Evolutionary conservation across 37 sponge, comb jelly and placozoan genomes (phyloP).

Genomic region (Aplysina aerophoba): DNA sequence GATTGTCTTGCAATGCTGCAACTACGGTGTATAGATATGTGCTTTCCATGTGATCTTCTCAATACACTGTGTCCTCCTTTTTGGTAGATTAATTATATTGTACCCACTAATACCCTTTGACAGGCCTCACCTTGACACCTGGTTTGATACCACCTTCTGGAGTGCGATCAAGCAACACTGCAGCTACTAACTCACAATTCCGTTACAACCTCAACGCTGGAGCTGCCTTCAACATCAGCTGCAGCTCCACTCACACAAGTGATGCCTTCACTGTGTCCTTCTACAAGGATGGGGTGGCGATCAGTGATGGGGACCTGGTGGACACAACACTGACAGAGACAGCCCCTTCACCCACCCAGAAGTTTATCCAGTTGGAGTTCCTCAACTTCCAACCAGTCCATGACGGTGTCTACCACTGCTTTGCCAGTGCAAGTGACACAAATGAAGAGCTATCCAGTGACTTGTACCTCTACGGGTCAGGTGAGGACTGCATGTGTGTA

Average conservation of each 20-base stretch:
- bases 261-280: conserved; percentile 6
- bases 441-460: no score
- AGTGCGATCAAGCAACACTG: no score
- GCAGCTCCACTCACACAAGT: background rate
- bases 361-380: background rate
- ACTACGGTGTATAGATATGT: no score
- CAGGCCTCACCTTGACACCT: no score
- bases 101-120: no score
- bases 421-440: conserved; percentile 10
- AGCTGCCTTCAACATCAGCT: conserved; percentile 9
- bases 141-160: no score
- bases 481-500: conserved; percentile 23
- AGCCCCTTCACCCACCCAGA: background rate
- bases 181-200: no score
- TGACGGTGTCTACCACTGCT: conserved; percentile 5
- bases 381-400: conserved; percentile 23
- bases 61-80: no score
- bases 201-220: conserved; percentile 5
- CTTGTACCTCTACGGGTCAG: background rate
- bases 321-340: conserved; percentile 11
- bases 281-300: background rate
- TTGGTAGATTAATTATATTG: no score
- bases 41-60: no score
- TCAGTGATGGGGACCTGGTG: conserved; percentile 3
- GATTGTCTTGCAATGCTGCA: no score